phyloP scores from a whole-genome alignment of 2,113 vertebrate genomes.

The Egretta garzetta region DNA sequence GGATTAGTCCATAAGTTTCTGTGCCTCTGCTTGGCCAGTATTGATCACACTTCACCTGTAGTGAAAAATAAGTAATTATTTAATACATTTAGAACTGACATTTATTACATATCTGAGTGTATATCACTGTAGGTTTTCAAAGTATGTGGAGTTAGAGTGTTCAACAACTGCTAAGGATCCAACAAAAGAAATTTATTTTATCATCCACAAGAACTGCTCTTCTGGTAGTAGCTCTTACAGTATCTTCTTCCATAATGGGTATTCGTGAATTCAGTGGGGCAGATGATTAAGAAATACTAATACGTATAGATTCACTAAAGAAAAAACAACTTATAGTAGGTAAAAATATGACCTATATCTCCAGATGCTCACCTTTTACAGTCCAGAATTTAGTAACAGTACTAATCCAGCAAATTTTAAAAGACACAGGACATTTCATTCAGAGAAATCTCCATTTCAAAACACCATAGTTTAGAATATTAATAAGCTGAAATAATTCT shows the following conservation, averaged over 20 bases:
- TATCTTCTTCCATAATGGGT: background rate
- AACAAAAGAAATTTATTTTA: background rate
- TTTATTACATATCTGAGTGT: background rate
- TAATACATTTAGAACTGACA: background rate
- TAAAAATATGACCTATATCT: background rate
- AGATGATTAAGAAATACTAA: background rate
- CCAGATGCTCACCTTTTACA: background rate
- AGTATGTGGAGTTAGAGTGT: background rate
- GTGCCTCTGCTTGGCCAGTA: slow-evolving; percentile 98
- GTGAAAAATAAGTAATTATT: slow-evolving; percentile 26
- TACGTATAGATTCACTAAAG: background rate
- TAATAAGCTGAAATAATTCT: slow-evolving; percentile 24
- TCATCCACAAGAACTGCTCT: background rate
- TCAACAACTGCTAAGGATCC: background rate
- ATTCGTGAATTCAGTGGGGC: background rate
- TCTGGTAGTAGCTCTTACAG: background rate
- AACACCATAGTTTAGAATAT: background rate
- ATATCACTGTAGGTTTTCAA: background rate
- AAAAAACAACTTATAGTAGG: background rate
- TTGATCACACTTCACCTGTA: slow-evolving; percentile 97
- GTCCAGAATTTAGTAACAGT: background rate
- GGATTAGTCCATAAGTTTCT: slow-evolving; percentile 94
- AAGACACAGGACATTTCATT: background rate
- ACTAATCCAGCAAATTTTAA: background rate
- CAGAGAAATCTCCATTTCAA: background rate